These are phyloP conservation scores for Drosophila pandora DNA, from an alignment of 1,140 invertebrate species.

Conservation along the genomic window DNA sequence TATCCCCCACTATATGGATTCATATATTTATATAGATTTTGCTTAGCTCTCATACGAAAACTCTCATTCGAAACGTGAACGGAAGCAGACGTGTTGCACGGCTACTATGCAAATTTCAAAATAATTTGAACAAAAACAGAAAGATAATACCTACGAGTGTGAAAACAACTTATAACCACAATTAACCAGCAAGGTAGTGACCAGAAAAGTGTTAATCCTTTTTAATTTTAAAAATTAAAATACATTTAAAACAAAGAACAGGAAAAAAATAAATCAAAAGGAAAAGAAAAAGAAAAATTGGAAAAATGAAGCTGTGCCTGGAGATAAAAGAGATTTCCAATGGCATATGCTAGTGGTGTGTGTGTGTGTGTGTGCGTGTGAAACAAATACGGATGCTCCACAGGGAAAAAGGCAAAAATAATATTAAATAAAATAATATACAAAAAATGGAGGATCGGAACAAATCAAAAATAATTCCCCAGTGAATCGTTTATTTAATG, in stretches of 20 bases:
- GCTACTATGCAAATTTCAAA: slow-evolving; percentile 31
- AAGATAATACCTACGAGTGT: slow-evolving; percentile 10
- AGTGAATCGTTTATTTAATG: slow-evolving; percentile 27
- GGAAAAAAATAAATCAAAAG: slow-evolving; percentile 16
- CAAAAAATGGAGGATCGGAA: neutral
- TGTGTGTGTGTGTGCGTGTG: slow-evolving; percentile 45
- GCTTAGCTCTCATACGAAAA: neutral
- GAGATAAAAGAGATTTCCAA: slow-evolving; percentile 22
- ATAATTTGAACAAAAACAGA: slow-evolving; percentile 7
- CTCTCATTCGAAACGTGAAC: neutral
- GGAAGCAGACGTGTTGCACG: slow-evolving; percentile 28
- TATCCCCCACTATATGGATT: neutral
- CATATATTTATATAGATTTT: neutral
- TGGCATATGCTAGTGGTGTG: slow-evolving; percentile 18
- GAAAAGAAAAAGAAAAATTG: slow-evolving; percentile 9
- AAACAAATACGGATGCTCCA: slow-evolving; percentile 54
- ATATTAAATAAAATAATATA: slow-evolving; percentile 17
- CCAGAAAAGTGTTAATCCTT: slow-evolving; percentile 1
- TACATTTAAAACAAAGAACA: slow-evolving; percentile 20
- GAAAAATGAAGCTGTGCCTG: slow-evolving; percentile 44
- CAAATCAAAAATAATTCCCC: slow-evolving; percentile 14
- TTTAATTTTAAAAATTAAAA: slow-evolving; percentile 7
- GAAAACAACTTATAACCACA: slow-evolving; percentile 12
- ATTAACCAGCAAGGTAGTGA: slow-evolving; percentile 41
- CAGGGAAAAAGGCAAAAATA: slow-evolving; percentile 13